Base-by-base conservation (phyloP, 2,888 invertebrate genomes). In the Caenorhabditis panamensis region DNA sequence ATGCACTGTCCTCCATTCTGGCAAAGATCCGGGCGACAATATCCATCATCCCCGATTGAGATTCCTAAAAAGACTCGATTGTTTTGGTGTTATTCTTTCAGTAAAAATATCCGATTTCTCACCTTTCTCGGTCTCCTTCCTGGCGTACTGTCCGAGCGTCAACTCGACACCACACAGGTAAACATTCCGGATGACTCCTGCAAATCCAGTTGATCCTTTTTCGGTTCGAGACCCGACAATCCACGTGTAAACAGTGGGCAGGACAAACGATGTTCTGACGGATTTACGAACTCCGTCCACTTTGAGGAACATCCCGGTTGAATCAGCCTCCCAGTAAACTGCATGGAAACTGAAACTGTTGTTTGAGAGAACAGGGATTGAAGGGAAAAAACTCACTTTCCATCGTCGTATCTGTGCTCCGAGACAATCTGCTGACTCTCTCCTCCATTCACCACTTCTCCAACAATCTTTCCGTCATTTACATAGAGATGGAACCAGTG, bases 401-500 rank as follows among this genome's bases (percentile, higher is more conserved):
- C 86, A 78, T 90, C 90, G 68, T 90, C 87, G 22, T 87, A 77
- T n/a, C 75, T 67, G 31, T 82, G 61, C 8, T 84, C 81, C n/a
- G 85, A 84, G 11, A 84, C 79, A 41, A 90, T 82, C 71, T 89
- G 86, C 47, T 84, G 81, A 18, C 82, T 86, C 58, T 88, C 82
- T 26, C 90, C 90, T 13, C 89, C 90, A 71, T 89, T 88, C 11
- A 90, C 88, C 18, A 90, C 75, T 66, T 90, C 90, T 9, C 87
- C 90, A 26, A 89, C 83, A 6, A 90, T 72, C 56, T 81, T 78
- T 22, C 89, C 89, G 58, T 85, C 87, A 47, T 87, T 79, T 5
- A 90, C 79, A 53, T 88, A 88, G 47, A 90, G 75, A 78, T 90
- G 90, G 69, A 89, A 90, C 89, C 89, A 90, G 36, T 90, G 87